Conservation (phyloP, 2,113 vertebrate species). For the Cathartes aura region DNA sequence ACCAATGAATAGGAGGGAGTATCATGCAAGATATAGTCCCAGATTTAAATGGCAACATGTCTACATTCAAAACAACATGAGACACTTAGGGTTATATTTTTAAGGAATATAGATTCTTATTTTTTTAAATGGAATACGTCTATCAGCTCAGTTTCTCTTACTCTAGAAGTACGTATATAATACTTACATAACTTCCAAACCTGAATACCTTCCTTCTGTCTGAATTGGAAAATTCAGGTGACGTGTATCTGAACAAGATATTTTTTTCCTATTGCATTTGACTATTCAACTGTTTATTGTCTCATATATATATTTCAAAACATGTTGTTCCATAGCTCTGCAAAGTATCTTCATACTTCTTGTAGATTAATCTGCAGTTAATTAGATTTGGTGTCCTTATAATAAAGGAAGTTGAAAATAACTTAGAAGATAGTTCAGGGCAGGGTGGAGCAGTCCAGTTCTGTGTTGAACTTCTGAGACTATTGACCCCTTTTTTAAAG, state of each 20-base stretch:
- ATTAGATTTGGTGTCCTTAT: not conserved
- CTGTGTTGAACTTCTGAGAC: not conserved
- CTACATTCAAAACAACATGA: not conserved
- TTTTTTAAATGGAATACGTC: not conserved
- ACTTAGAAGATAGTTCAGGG: not conserved
- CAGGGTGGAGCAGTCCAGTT: not conserved
- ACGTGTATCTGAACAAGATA: fast-evolving
- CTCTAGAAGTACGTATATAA: not conserved
- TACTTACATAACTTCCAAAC: not conserved
- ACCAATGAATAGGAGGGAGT: not conserved
- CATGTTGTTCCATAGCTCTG: not conserved
- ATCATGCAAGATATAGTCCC: not conserved
- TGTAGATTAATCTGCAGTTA: not conserved
- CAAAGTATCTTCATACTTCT: not conserved
- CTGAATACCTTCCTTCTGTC: not conserved
- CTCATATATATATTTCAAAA: not conserved
- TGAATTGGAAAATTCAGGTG: not conserved
- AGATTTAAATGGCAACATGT: not conserved
- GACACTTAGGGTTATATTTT: not conserved
- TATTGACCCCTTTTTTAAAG: not conserved
- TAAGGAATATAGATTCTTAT: not conserved
- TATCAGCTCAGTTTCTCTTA: not conserved
- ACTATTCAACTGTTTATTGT: not conserved
- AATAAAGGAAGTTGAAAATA: not conserved
- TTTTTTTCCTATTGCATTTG: not conserved